Conservation (phyloP, 2,888 invertebrate genomes). For the Troides oblongomaculatus region DNA sequence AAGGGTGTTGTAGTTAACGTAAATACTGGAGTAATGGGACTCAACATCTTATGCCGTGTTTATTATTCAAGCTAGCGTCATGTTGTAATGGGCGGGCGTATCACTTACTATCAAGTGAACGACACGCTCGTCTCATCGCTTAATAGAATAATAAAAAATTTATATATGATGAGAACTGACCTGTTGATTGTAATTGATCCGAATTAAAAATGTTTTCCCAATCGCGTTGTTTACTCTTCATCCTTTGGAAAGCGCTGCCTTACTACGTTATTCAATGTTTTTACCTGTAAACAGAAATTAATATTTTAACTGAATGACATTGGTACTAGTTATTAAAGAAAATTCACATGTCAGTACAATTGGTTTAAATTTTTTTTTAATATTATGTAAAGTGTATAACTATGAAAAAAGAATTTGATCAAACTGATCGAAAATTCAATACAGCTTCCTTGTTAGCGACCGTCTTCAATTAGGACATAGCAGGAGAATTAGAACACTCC, state of each 20-base stretch:
- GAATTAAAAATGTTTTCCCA: slow-evolving; percentile 65
- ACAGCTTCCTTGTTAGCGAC: slow-evolving; percentile 32
- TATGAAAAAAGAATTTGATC: background rate
- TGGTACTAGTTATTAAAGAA: background rate
- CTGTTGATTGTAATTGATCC: slow-evolving; percentile 66
- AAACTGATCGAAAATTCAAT: slow-evolving; percentile 5
- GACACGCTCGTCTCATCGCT: background rate
- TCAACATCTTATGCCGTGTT: too few species aligned
- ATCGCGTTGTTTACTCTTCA: slow-evolving; percentile 74
- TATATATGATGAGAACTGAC: slow-evolving; percentile 40
- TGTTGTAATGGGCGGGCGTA: too few species aligned
- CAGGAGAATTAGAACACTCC: slow-evolving; percentile 63
- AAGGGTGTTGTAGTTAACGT: too few species aligned
- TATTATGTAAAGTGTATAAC: too few species aligned
- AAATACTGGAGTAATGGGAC: too few species aligned
- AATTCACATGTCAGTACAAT: too few species aligned
- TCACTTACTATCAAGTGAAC: too few species aligned
- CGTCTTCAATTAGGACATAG: slow-evolving; percentile 64
- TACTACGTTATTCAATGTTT: slow-evolving; percentile 42
- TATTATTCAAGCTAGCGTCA: too few species aligned
- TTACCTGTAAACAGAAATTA: slow-evolving; percentile 56
- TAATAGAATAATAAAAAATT: background rate
- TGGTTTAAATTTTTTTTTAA: too few species aligned
- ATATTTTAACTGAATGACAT: background rate
- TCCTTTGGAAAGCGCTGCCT: slow-evolving; percentile 66